phyloP scores from a whole-genome alignment of 2,888 invertebrate genomes.

The Drosophila colorata region DNA sequence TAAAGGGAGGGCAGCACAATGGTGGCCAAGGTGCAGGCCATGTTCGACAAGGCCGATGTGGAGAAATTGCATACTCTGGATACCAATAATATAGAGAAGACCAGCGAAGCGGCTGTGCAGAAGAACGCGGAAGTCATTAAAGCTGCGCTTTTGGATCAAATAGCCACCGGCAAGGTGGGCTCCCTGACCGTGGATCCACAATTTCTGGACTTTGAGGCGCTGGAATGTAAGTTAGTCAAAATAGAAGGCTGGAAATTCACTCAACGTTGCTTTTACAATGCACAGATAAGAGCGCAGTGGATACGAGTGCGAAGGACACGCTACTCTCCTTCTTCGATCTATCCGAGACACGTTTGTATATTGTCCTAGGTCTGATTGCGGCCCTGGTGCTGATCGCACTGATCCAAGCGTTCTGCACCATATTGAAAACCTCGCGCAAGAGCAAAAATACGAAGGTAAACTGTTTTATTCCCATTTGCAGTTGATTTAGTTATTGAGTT shows the following conservation, averaged over 20 bases:
- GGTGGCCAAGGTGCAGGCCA: conserved; percentile 91
- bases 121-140: conserved; percentile 85
- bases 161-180: conserved; percentile 91
- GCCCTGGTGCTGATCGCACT: conserved; percentile 92
- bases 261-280: neutral
- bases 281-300: conserved; percentile 74
- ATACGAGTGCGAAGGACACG: conserved; percentile 80
- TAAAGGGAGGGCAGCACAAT: conserved; percentile 88
- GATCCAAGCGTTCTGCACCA: conserved; percentile 93
- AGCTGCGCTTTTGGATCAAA: conserved; percentile 89
- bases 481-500: conserved; percentile 14
- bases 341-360: conserved; percentile 91
- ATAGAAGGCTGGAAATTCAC: too few species aligned
- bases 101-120: conserved; percentile 58
- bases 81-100: conserved; percentile 63
- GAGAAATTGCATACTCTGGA: conserved; percentile 87
- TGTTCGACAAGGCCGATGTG: conserved; percentile 89
- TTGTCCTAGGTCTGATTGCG: conserved; percentile 92
- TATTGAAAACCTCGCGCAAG: conserved; percentile 89
- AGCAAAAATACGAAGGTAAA: conserved; percentile 90
- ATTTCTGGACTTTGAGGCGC: conserved; percentile 90
- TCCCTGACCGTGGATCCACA: conserved; percentile 93
- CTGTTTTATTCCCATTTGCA: conserved; percentile 3
- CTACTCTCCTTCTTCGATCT: conserved; percentile 87
- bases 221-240: conserved; percentile 87